Base-by-base conservation (phyloP, 2,113 vertebrate genomes). In the Entomyzon cyanotis region DNA sequence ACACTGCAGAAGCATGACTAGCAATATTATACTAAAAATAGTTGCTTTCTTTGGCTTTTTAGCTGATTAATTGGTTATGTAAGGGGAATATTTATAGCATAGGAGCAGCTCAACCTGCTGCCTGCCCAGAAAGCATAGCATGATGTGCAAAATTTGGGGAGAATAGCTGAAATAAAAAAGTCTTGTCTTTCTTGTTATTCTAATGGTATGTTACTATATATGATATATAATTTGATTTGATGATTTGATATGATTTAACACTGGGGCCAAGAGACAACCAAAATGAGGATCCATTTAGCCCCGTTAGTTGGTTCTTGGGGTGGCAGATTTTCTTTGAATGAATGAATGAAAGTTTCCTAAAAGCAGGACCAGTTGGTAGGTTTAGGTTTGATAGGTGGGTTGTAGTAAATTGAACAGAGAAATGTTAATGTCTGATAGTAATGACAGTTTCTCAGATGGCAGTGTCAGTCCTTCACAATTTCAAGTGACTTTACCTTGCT, bases 21-120 rank as follows among this genome's bases (percentile, higher is more conserved):
- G 94, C 69, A 92, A 89, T 94, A 95, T 94, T 94, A 84, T 64
- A 62, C 92, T 93, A 94, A 92, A 96, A 96, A 96, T 94, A 95
- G 92, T 87, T 93, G 65, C 86, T 87, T 90, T 94, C 86, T 94
- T 94, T 94, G 94, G 90, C 88, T 93, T 96, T 89, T 95, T 94
- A 93, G 92, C 79, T 95, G 92, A 96, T 96, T 96, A 96, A 97
- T 96, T 96, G 68, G 75, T 97, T 95, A 95, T 90, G 49, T 94
- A 96, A 96, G 83, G 90, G 81, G 85, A 91, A 39, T 92, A 95
- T 96, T 95, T 94, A 94, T 96, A 95, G 87, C 56, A 41, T 31
- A 92, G 84, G 46, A 84, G 49, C 91, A 68, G 58, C 49, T 58
- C n/a, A 87, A 76, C 73, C 62, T 96, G 71, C 90, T 80, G 50